Conservation (phyloP, 2,113 vertebrate species). For the Thymallus thymallus region DNA sequence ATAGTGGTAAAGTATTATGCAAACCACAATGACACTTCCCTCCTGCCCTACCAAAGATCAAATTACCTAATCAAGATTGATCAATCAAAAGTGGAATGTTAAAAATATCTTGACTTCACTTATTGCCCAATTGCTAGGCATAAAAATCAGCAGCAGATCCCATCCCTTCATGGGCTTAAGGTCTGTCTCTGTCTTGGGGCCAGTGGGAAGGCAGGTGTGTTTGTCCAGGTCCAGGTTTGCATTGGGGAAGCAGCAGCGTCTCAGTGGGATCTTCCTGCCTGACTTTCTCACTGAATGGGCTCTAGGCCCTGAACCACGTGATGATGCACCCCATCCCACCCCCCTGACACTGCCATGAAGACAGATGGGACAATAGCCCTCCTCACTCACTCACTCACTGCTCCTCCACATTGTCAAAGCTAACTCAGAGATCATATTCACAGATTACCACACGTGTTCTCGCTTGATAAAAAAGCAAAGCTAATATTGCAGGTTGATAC, state of each 20-base stretch:
- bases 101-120: neutral
- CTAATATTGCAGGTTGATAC: no score
- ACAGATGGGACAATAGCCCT: no score
- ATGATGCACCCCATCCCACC: neutral
- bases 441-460: no score
- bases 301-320: neutral
- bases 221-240: neutral
- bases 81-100: neutral
- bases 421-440: no score
- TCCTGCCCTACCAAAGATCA: neutral
- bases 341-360: no score
- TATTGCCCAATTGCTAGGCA: neutral
- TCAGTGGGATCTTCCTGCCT: constrained; percentile 5
- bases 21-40: neutral
- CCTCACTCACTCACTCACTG: no score
- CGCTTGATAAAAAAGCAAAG: no score
- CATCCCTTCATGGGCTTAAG: neutral
- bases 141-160: neutral
- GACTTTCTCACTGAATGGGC: constrained; percentile 24
- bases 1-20: neutral
- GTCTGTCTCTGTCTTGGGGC: neutral
- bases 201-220: neutral
- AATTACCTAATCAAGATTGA: neutral
- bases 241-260: constrained; percentile 13
- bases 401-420: no score